Percentiles rank a stretch among this genome's conserved stretches.
These are phyloP conservation scores for Calycopis cecrops DNA, from an alignment of 1,140 invertebrate genomes.

Conservation along the genomic window DNA sequence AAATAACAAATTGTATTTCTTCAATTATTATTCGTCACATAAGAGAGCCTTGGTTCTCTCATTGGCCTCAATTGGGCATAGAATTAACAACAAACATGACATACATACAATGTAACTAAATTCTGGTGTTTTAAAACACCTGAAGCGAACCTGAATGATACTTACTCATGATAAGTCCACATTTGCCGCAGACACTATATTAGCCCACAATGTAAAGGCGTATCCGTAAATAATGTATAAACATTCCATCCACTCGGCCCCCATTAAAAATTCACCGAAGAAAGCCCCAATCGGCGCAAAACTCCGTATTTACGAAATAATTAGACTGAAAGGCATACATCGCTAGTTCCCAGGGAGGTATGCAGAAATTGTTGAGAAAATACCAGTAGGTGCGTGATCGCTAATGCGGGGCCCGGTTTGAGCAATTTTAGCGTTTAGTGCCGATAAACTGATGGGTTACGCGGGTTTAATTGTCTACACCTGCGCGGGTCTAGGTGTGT, in stretches of 20 bases:
- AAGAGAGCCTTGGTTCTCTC: too few relatives aligned
- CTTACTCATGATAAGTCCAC: too few relatives aligned
- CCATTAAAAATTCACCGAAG: conserved; percentile 30
- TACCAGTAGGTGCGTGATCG: conserved; percentile 47
- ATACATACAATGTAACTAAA: too few relatives aligned
- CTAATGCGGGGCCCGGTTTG: conserved; percentile 39
- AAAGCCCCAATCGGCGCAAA: conserved; percentile 24
- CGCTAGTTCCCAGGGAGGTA: conserved; percentile 58
- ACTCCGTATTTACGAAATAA: conserved; percentile 38
- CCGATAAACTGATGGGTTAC: conserved; percentile 26
- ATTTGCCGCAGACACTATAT: too few relatives aligned
- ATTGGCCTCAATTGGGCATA: too few relatives aligned
- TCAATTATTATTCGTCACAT: too few relatives aligned
- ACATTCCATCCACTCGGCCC: conserved; percentile 19
- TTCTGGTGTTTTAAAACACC: too few relatives aligned
- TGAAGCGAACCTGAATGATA: too few relatives aligned
- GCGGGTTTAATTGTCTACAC: conserved; percentile 21
- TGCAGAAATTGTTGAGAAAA: conserved; percentile 67
- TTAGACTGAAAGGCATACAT: conserved; percentile 33
- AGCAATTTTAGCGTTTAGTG: conserved; percentile 54
- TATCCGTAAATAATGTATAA: conserved; percentile 21
- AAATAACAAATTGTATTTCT: too few relatives aligned
- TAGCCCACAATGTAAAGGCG: not conserved
- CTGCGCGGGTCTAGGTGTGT: too few relatives aligned
- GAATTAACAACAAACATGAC: too few relatives aligned